These are phyloP conservation scores for Alosa sapidissima DNA, from an alignment of 2,797 vertebrate species.

Conservation along the genomic window DNA sequence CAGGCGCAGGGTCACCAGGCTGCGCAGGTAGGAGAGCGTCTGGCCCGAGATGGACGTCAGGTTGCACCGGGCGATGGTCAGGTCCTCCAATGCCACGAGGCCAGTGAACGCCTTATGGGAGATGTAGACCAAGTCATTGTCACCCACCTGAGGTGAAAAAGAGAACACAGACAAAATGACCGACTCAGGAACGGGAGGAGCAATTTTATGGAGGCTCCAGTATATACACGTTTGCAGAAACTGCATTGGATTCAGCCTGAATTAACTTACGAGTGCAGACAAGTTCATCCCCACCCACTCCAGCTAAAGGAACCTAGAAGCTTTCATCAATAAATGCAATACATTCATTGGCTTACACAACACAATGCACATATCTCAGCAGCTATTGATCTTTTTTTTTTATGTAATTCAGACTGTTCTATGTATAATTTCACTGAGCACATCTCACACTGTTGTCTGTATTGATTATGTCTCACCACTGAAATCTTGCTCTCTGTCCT, in stretches of 20 bases:
- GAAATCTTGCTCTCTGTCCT: neutral
- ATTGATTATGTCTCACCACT: neutral
- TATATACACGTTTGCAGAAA: neutral
- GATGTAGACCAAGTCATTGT: constrained; percentile 97
- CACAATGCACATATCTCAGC: neutral
- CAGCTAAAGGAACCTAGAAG: neutral
- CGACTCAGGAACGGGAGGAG: neutral
- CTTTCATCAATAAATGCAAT: neutral
- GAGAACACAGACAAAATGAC: neutral
- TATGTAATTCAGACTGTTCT: neutral
- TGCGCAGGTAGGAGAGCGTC: constrained; percentile 89
- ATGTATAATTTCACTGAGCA: neutral
- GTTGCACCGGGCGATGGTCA: constrained; percentile 92
- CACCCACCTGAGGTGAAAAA: constrained; percentile 62
- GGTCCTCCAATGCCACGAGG: constrained; percentile 85
- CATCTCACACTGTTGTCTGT: neutral
- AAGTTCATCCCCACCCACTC: neutral
- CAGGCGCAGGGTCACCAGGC: constrained; percentile 86
- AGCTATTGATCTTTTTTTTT: neutral
- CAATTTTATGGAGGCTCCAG: neutral
- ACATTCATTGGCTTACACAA: neutral
- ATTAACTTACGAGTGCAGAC: neutral
- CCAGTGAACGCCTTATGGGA: constrained; percentile 93
- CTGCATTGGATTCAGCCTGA: neutral
- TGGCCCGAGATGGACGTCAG: constrained; percentile 91